Base-by-base conservation (phyloP, 2,797 vertebrate species). In the Sardinella longiceps region DNA sequence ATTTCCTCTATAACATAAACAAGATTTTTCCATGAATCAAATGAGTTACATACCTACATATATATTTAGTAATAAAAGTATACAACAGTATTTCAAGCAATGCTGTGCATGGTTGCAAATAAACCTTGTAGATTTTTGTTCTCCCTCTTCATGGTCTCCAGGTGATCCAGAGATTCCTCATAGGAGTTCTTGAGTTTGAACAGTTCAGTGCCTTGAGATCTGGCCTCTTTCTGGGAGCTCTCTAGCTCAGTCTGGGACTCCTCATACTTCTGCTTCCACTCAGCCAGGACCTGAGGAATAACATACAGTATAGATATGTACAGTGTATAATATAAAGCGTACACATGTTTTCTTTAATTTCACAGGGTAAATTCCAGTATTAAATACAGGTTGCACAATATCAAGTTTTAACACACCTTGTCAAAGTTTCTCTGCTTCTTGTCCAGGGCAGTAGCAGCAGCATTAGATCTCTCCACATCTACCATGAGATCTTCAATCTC, bases 401-500 rank as follows among this genome's bases (percentile, higher is more conserved):
- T 51, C 9, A 51, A 9, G 6, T 51, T 12, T 51, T 2, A 51
- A n/a, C 5, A 23, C 58, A 96, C 97, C 95, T 97, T 98, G 88
- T 98, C 97, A 0, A 97, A 97, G 89, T 96, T 97, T 87, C 96
- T 96, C 91, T 97, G 95, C 81, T 96, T 96, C 89, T 97, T 98
- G 94, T 98, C 97, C 87, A 98, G 90, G 89, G 90, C 92, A 15
- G 94, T 92, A 80, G 94, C 94, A 86, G 92, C 93, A 88, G 93
- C 88, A 87, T 94, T 98, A 0, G 97, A 97, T 51, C 97, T 90
- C 87, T 97, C 97, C 89, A 97, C 91, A 0, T 97, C 97, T 12
- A 96, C 96, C 97, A 96, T 97, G 2, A 97, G 94, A 90, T 98
- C 97, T 87, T 98, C 97, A 0, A 98, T 96, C 91, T 98, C 97